Conservation (phyloP, 2,797 vertebrate species). For the Fratercula arctica region DNA sequence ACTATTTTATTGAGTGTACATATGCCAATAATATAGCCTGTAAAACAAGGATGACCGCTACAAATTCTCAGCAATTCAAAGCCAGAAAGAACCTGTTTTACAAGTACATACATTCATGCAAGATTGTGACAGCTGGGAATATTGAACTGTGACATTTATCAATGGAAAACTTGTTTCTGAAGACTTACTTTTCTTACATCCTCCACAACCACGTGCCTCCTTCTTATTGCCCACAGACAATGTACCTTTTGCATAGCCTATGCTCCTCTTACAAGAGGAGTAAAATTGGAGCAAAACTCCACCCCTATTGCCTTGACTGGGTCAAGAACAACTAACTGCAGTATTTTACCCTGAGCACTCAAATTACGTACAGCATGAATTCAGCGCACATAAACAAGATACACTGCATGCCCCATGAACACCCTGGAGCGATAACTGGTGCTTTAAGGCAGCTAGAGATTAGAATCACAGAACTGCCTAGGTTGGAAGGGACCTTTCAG, state of each 20-base stretch:
- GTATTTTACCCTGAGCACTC: not conserved
- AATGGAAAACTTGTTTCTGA: not conserved
- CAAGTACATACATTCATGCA: not conserved
- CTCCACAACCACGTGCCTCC: not conserved
- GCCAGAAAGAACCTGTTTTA: not conserved
- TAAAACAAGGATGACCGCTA: not conserved
- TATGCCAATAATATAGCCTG: accelerated
- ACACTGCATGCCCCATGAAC: accelerated
- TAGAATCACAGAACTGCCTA: too few relatives aligned
- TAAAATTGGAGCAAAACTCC: not conserved
- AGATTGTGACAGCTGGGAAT: not conserved
- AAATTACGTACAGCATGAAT: not conserved
- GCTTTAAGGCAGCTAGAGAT: not conserved
- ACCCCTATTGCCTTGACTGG: not conserved
- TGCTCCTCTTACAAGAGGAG: not conserved
- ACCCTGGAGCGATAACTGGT: not conserved
- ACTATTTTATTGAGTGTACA: not conserved
- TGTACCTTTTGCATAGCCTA: not conserved
- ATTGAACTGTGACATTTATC: not conserved
- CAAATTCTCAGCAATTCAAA: not conserved
- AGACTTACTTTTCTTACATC: not conserved
- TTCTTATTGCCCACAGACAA: not conserved
- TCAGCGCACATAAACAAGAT: not conserved
- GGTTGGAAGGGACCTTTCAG: too few relatives aligned
- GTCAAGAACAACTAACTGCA: not conserved